Base-by-base conservation (phyloP, 2,797 vertebrate species). In the Crenichthys baileyi region DNA sequence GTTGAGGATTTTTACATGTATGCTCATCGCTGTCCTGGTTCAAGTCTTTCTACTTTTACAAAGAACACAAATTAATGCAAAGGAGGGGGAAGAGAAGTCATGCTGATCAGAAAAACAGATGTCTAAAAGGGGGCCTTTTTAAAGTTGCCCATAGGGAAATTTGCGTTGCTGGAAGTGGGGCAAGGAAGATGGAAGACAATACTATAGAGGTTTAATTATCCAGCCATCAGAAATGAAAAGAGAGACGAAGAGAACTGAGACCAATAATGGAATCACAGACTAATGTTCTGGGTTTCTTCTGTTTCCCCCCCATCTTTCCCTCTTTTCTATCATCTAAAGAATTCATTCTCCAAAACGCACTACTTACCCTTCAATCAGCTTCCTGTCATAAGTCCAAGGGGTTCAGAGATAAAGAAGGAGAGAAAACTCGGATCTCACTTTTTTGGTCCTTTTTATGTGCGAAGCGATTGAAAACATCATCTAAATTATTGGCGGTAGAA, bases 141-240 rank as follows among this genome's bases (percentile, higher is more conserved):
- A 90, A 92, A 90, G 85, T 92, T 93, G 92, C 92, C 94, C 94
- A 93, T 91, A 72, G 91, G 95, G 93, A 91, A 93, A 90, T 92
- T 89, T 77, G 73, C 85, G 81, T 89, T 89, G 92, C 93, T 94
- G 92, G 92, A 94, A 96, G 93, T 95, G 95, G 92, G 88, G 91
- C 93, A 93, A 89, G 70, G 87, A 94, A 92, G 88, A 95, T 91
- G 89, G 93, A 95, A 96, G 93, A 95, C 94, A 96, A 95, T 95
- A 95, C 95, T 94, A 93, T 92, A 93, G 95, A 96, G 95, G 95
- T 95, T 95, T 96, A 95, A 96, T 95, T 96, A 96, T 94, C 94
- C 92, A 93, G 91, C 93, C 94, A 95, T 96, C 95, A 95, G 90
- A 94, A 95, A 93, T 93, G 92, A 94, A 95, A 94, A 91, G 88